Conservation (phyloP, 2,888 invertebrate species). For the Alloplasta piceator region DNA sequence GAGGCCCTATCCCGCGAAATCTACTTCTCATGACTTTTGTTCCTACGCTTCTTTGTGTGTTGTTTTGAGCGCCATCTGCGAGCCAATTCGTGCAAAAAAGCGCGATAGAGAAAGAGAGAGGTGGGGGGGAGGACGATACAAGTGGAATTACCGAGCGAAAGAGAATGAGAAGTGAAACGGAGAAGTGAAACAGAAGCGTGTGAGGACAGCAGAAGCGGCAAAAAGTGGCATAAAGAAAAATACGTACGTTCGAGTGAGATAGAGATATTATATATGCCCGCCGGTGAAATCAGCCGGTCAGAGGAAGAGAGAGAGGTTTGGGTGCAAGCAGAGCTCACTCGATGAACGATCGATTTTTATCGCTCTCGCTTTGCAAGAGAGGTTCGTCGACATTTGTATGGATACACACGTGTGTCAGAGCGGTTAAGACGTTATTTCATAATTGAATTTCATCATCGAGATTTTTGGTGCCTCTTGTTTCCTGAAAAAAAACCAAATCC, state of each 20-base stretch:
- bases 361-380: constrained; percentile 61
- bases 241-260: constrained; percentile 11
- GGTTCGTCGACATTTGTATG: constrained; percentile 48
- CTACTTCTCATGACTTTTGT: constrained; percentile 32
- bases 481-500: too few relatives aligned
- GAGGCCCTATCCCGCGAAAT: constrained; percentile 58
- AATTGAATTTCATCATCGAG: too few relatives aligned
- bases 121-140: neutral
- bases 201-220: constrained; percentile 42
- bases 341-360: constrained; percentile 66
- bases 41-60: constrained; percentile 7
- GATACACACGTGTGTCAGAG: neutral
- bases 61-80: constrained; percentile 14
- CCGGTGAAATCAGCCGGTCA: constrained; percentile 61
- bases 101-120: neutral
- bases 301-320: constrained; percentile 13
- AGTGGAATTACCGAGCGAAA: constrained; percentile 1
- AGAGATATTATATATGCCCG: neutral
- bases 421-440: too few relatives aligned
- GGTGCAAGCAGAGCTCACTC: constrained; percentile 51
- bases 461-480: too few relatives aligned
- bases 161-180: neutral
- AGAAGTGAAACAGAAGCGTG: constrained; percentile 14
- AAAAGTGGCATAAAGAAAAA: constrained; percentile 7
- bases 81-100: neutral